Percentiles rank a stretch among this genome's conserved stretches.
Conservation (phyloP, 2,888 invertebrate species). For the Mongoloraphidia duomilia region DNA sequence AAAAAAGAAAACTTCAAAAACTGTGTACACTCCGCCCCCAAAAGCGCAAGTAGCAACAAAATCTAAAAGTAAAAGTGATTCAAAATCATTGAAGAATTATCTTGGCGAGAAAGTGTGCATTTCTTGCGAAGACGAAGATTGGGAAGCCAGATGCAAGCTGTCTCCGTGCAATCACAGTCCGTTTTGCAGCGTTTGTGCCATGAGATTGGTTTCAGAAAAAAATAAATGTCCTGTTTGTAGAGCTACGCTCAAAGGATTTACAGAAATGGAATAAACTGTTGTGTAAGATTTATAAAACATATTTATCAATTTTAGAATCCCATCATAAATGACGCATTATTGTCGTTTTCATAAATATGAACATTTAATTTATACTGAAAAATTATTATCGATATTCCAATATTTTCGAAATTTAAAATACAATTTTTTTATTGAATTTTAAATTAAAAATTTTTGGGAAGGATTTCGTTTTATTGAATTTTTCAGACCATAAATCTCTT, state of each 20-base stretch:
- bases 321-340: too few species aligned
- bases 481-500: too few species aligned
- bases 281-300: not conserved
- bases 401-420: too few species aligned
- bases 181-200: slow-evolving; percentile 4
- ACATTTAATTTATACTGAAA: too few species aligned
- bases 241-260: not conserved
- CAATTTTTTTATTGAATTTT: too few species aligned
- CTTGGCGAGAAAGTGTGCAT: not conserved
- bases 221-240: slow-evolving; percentile 6
- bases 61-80: not conserved
- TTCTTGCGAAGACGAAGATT: slow-evolving; percentile 5
- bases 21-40: not conserved
- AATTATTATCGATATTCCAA: too few species aligned
- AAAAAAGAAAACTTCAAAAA: not conserved
- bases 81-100: not conserved
- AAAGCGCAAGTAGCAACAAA: not conserved
- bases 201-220: slow-evolving; percentile 1
- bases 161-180: slow-evolving; percentile 2
- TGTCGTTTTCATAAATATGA: too few species aligned
- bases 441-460: too few species aligned
- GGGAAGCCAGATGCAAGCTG: slow-evolving; percentile 5
- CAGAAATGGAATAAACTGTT: not conserved
- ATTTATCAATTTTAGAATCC: too few species aligned
- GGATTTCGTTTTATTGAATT: too few species aligned